A percentile compares a stretch with the other conserved stretches of the same genome.
phyloP scores from a whole-genome alignment of 2,797 vertebrate genomes.

The Benthosema pterotum region DNA sequence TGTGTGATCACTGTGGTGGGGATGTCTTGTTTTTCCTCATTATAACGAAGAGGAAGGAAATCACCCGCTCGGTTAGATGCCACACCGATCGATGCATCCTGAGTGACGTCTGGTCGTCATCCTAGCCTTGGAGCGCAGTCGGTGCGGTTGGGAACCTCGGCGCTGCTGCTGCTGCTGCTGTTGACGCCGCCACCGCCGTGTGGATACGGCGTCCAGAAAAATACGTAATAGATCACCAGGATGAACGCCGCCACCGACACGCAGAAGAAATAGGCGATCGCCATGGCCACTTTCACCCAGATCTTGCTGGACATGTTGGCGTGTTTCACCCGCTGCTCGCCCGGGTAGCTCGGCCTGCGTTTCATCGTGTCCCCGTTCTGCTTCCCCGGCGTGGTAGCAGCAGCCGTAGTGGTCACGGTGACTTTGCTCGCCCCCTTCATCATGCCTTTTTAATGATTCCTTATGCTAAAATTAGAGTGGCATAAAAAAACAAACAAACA shows the following conservation, averaged over 20 bases:
- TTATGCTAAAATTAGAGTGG: not conserved
- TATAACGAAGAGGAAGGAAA: too few relatives aligned
- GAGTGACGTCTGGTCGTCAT: slow-evolving; percentile 50
- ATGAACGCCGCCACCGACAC: slow-evolving; percentile 88
- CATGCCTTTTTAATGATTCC: too few relatives aligned
- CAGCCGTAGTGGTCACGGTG: slow-evolving; percentile 30
- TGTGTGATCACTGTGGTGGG: too few relatives aligned
- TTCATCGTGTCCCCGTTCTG: slow-evolving; percentile 71
- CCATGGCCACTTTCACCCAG: slow-evolving; percentile 90
- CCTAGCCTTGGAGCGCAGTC: slow-evolving; percentile 32
- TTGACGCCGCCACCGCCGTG: slow-evolving; percentile 37
- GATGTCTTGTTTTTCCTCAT: slow-evolving; percentile 7
- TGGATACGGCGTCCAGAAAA: slow-evolving; percentile 83
- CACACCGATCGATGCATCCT: not conserved
- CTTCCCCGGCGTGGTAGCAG: slow-evolving; percentile 46
- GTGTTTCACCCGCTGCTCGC: slow-evolving; percentile 82
- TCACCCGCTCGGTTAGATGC: too few relatives aligned
- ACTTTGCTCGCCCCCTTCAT: slow-evolving; percentile 71
- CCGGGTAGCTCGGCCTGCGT: slow-evolving; percentile 82
- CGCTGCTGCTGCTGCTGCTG: slow-evolving; percentile 6
- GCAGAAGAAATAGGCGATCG: slow-evolving; percentile 88
- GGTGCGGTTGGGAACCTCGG: slow-evolving; percentile 36
- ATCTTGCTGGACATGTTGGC: slow-evolving; percentile 78
- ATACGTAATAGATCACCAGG: slow-evolving; percentile 87
- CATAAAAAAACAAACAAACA: too few relatives aligned